phyloP scores from a whole-genome alignment of 2,797 vertebrate genomes.

The Cyprinodon diabolis region DNA sequence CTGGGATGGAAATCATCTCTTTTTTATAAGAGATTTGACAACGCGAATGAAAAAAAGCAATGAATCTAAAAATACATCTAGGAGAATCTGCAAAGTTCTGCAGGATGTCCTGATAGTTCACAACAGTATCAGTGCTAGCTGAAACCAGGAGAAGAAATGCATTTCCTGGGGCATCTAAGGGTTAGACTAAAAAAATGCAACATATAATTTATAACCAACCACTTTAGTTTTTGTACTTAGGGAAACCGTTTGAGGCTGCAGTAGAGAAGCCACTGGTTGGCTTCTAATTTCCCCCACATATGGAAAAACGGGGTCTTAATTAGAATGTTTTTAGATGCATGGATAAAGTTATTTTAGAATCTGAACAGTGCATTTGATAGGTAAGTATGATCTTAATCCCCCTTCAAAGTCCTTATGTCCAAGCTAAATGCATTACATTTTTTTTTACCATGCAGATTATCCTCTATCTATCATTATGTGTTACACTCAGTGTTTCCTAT shows the following conservation, averaged over 20 bases:
- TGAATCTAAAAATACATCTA: constrained; percentile 4
- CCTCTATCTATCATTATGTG: background rate
- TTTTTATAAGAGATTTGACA: background rate
- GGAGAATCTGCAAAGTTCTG: no score
- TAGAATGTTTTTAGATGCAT: no score
- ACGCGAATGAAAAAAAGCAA: background rate
- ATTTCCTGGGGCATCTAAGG: background rate
- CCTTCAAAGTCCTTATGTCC: background rate
- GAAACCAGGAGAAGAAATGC: background rate
- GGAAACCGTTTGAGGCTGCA: background rate
- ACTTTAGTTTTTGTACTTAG: background rate
- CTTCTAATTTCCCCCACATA: background rate
- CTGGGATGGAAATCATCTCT: background rate
- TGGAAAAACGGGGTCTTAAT: background rate
- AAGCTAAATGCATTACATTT: constrained; percentile 1
- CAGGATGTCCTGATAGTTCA: constrained; percentile 3
- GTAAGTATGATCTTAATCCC: background rate
- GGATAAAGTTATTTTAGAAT: no score
- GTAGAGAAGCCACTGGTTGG: background rate
- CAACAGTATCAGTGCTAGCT: background rate
- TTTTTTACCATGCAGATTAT: background rate
- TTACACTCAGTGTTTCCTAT: background rate
- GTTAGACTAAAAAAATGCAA: background rate
- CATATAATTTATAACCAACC: background rate
- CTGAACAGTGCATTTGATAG: background rate